Percentiles rank a stretch among this genome's conserved stretches.
Conservation (phyloP, 2,797 vertebrate genomes). For the Melanotaenia trifasciata region DNA sequence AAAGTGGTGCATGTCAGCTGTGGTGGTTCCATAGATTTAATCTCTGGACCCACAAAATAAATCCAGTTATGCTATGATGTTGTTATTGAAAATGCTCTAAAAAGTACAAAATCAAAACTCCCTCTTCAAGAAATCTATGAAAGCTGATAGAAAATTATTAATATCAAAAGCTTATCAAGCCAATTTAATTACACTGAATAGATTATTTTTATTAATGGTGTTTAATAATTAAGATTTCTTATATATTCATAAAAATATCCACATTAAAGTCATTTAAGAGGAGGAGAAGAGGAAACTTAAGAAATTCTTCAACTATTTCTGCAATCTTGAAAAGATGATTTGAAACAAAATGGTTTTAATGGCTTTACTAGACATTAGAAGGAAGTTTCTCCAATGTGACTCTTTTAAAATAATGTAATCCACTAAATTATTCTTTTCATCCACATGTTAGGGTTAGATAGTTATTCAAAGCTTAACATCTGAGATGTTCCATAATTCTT, state of each 20-base stretch:
- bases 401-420: background rate
- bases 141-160: background rate
- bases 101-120: background rate
- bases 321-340: background rate
- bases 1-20: background rate
- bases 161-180: background rate
- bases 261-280: background rate
- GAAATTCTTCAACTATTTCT: background rate
- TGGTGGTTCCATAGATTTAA: background rate
- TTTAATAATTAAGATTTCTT: background rate
- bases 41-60: background rate
- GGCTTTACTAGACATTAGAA: background rate
- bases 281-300: background rate
- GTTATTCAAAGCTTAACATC: background rate
- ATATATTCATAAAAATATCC: background rate
- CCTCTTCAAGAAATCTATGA: background rate
- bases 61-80: background rate
- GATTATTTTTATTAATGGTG: background rate
- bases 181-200: background rate
- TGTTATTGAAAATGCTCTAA: background rate
- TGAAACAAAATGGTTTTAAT: background rate
- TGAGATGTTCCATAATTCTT: background rate
- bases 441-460: background rate
- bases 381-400: background rate
- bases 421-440: background rate